Conservation (phyloP, 2,797 vertebrate species). For the Naso thynnoides region DNA sequence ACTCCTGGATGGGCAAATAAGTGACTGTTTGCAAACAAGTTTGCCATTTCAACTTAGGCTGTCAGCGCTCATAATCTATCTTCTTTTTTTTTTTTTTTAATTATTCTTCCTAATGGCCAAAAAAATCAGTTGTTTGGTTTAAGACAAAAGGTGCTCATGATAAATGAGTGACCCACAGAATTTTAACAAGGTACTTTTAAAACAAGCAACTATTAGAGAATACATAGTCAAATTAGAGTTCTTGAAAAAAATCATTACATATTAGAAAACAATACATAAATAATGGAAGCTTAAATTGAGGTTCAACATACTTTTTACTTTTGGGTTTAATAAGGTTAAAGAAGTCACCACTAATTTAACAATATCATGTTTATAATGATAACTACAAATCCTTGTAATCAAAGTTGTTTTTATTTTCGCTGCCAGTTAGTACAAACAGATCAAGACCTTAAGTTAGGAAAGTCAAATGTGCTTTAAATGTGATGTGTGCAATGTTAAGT, state of each 20-base stretch:
- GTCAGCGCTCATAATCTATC: no score
- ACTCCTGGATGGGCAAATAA: background rate
- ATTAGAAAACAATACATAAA: background rate
- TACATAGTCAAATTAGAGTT: background rate
- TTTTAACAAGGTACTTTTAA: background rate
- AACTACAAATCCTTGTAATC: background rate
- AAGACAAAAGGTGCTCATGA: no score
- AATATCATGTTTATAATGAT: background rate
- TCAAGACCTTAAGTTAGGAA: background rate
- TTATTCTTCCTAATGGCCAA: background rate
- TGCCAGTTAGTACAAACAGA: background rate
- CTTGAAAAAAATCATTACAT: background rate
- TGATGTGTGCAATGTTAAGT: conserved; percentile 15
- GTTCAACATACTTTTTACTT: background rate
- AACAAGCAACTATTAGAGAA: background rate
- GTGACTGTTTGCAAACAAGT: background rate
- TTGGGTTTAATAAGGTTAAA: background rate
- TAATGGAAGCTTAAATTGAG: background rate
- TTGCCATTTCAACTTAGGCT: background rate
- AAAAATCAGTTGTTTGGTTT: background rate
- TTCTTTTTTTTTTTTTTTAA: no score
- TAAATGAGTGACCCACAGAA: background rate
- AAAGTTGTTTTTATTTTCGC: background rate
- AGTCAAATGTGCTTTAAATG: background rate
- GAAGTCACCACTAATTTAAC: background rate